A percentile compares a stretch with the other conserved stretches of the same genome.
phyloP scores from a whole-genome alignment of 2,797 vertebrate genomes.

The Microctenopoma lineatum region DNA sequence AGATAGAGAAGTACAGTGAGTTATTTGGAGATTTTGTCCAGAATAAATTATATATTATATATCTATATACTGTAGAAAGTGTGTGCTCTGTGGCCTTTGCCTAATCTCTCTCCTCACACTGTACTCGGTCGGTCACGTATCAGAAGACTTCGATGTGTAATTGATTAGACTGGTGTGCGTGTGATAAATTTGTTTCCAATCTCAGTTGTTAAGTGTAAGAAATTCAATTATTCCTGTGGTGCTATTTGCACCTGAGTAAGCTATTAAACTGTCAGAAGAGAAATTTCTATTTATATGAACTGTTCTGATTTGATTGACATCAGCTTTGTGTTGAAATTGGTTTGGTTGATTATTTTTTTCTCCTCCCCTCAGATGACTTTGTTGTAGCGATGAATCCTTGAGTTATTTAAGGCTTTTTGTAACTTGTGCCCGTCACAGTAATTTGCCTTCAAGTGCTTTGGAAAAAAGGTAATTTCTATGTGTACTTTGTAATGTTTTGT shows the following conservation, averaged over 20 bases:
- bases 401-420: slow-evolving; percentile 79
- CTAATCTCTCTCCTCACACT: slow-evolving; percentile 59
- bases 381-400: slow-evolving; percentile 70
- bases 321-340: slow-evolving; percentile 54
- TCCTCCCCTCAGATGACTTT: slow-evolving; percentile 49
- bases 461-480: slow-evolving; percentile 75
- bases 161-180: slow-evolving; percentile 54
- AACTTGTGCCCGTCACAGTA: slow-evolving; percentile 81
- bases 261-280: slow-evolving; percentile 45
- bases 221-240: slow-evolving; percentile 34
- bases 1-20: slow-evolving; percentile 40
- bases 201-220: slow-evolving; percentile 59
- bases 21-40: slow-evolving; percentile 52
- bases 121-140: slow-evolving; percentile 42
- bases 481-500: slow-evolving; percentile 85
- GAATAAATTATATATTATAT: slow-evolving; percentile 66
- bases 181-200: slow-evolving; percentile 58
- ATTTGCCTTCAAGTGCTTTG: slow-evolving; percentile 82
- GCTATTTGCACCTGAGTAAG: slow-evolving; percentile 18
- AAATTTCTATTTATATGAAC: slow-evolving; percentile 73
- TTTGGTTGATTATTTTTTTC: slow-evolving; percentile 43
- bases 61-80: slow-evolving; percentile 71
- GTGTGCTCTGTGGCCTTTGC: slow-evolving; percentile 67
- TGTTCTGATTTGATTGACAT: slow-evolving; percentile 57
- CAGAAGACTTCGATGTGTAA: slow-evolving; percentile 67